Conservation (phyloP, 2,797 vertebrate species). For the Notolepis coatsorum region DNA sequence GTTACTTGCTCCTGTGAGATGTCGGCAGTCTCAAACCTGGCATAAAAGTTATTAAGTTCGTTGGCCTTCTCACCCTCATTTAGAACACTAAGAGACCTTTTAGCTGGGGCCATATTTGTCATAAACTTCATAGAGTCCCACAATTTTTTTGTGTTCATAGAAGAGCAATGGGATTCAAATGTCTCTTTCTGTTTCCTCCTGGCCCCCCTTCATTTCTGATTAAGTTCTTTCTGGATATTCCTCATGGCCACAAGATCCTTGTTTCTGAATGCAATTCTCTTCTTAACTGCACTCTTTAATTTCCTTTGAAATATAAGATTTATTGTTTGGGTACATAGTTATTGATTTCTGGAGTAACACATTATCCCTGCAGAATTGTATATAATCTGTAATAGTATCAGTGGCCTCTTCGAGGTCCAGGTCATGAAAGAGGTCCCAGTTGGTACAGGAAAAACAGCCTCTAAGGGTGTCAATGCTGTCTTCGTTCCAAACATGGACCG, state of each 20-base stretch:
- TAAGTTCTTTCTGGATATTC: conserved; percentile 11
- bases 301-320: conserved; percentile 7
- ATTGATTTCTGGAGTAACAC: conserved; percentile 3
- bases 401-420: background rate
- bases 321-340: conserved; percentile 4
- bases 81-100: too few species aligned
- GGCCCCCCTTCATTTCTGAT: conserved; percentile 1
- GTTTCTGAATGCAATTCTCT: background rate
- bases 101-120: conserved; percentile 11
- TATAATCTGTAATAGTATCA: conserved; percentile 7
- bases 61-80: too few species aligned
- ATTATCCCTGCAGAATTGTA: background rate
- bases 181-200: background rate
- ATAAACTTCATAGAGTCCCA: conserved; percentile 11
- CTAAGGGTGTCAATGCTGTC: too few species aligned
- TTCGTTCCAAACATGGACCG: too few species aligned
- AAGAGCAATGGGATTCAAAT: background rate
- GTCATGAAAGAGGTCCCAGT: too few species aligned
- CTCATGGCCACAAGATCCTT: conserved; percentile 6
- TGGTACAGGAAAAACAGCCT: too few species aligned
- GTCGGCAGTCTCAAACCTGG: too few species aligned
- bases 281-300: background rate
- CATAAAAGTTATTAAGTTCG: too few species aligned
- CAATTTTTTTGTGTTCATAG: background rate
- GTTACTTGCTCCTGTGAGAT: too few species aligned